Evolutionary conservation across 2,888 invertebrate species (phyloP).

Genomic region (Rotaria macrura): DNA sequence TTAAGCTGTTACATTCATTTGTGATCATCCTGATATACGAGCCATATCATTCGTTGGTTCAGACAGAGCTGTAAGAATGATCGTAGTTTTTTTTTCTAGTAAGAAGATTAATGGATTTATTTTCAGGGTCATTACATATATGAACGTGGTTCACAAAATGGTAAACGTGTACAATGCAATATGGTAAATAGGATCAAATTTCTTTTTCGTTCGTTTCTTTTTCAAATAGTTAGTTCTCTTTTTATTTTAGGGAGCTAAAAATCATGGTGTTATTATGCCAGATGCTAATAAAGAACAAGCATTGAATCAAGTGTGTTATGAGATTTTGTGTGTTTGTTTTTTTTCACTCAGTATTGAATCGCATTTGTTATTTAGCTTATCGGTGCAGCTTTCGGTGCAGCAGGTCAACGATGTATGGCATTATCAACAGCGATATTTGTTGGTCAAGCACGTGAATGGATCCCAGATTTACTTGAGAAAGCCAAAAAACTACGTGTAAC

Average conservation of each 20-base stretch:
- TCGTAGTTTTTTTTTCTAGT: no score
- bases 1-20: conserved; percentile 82
- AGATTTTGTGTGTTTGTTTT: no score
- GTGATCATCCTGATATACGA: conserved; percentile 84
- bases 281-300: conserved; percentile 95
- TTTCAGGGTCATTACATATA: conserved; percentile 81
- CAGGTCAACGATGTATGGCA: conserved; percentile 98
- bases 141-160: conserved; percentile 73
- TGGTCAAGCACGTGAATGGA: conserved; percentile 80
- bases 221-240: neutral
- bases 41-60: conserved; percentile 98
- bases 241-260: conserved; percentile 70
- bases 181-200: conserved; percentile 56
- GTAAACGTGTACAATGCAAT: conserved; percentile 91
- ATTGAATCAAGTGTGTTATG: conserved; percentile 56
- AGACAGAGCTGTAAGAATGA: conserved; percentile 60
- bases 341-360: conserved; percentile 36
- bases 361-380: conserved; percentile 46
- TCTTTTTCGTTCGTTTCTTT: conserved; percentile 14
- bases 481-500: conserved; percentile 70
- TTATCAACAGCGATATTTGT: conserved; percentile 84
- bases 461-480: conserved; percentile 74
- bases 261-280: conserved; percentile 88
- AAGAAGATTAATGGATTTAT: no score
- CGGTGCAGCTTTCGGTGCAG: conserved; percentile 95